A percentile compares a stretch with the other conserved stretches of the same genome.
phyloP scores from a whole-genome alignment of 2,888 invertebrate genomes.

The Plutella xylostella region DNA sequence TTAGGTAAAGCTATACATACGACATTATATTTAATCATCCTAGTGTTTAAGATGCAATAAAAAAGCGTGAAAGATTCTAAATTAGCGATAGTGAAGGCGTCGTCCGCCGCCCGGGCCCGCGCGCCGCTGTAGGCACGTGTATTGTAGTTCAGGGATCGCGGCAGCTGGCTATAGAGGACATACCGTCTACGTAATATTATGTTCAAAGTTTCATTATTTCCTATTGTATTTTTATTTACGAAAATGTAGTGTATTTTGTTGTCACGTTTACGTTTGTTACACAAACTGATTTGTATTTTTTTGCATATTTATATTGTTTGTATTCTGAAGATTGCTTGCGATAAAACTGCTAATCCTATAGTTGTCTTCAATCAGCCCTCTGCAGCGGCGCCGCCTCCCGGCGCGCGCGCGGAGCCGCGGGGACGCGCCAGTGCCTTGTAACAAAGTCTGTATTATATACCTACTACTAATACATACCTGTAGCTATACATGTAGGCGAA shows the following conservation, averaged over 20 bases:
- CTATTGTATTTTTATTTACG: too few species aligned
- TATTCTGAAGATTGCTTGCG: too few species aligned
- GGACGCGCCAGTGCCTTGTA: slow-evolving; percentile 45
- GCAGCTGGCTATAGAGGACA: not conserved
- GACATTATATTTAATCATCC: not conserved
- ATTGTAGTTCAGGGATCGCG: not conserved
- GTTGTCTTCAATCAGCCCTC: too few species aligned
- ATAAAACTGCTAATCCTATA: too few species aligned
- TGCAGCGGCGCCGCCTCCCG: too few species aligned
- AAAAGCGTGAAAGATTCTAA: slow-evolving; percentile 62
- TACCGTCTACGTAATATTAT: not conserved
- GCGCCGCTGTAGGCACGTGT: slow-evolving; percentile 12
- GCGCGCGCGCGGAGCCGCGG: slow-evolving; percentile 25
- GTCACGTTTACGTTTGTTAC: not conserved
- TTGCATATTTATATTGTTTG: too few species aligned
- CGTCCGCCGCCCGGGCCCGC: slow-evolving; percentile 20
- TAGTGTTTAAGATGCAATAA: not conserved
- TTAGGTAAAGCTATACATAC: not conserved
- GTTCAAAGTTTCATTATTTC: not conserved
- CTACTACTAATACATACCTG: not conserved
- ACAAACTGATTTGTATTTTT: not conserved
- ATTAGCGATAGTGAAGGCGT: slow-evolving; percentile 45
- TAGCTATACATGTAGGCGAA: not conserved
- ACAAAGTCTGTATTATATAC: slow-evolving; percentile 41
- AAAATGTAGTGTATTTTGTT: not conserved